Base-by-base conservation (phyloP, 2,888 invertebrate genomes). In the Noctua janthina region DNA sequence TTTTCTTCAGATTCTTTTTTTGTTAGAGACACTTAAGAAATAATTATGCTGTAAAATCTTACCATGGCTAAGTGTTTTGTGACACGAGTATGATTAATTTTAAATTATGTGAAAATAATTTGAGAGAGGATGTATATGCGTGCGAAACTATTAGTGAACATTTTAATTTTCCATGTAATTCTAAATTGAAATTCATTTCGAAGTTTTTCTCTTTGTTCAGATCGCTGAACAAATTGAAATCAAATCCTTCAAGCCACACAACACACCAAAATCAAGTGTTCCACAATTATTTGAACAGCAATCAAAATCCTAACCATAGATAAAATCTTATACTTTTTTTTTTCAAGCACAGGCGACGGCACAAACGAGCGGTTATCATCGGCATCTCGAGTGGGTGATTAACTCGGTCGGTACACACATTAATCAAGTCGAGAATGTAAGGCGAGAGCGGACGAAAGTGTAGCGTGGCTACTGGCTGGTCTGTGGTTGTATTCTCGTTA, bases 401-500 rank as follows among this genome's bases (percentile, higher is more conserved):
- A 95, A 93, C 93, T 91, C 91, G 92, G 91, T 92, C 85, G 90
- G 94, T 92, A 95, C 93, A 94, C 94, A 94, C 96, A 96, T 96
- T 95, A 96, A 96, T 96, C 96, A 96, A 94, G 93, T 94, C 90
- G 92, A 95, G 95, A 92, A 93, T 91, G 96, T 95, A 96, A 96
- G 96, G 95, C 95, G 96, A 96, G 96, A 94, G 90, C 94, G 93
- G 93, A 88, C 90, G 86, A 92, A 93, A 93, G 94, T 96, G 93
- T 96, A 93, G 89, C 87, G 93, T 95, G 94, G 92, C 68, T 68
- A 35, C n/a, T 68, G n/a, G 68, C 95, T 83, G 76, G 82, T 82
- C 77, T 78, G 82, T 83, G 82, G 86, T 74, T 78, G 74, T 92
- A 92, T 91, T 92, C 91, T 90, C 86, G 79, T 74, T 70, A 76